Evolutionary conservation across 2,888 invertebrate genomes (phyloP), one percentile per base, ranked within the genome.

Genomic region (Zhuqinia jingwanae): DNA sequence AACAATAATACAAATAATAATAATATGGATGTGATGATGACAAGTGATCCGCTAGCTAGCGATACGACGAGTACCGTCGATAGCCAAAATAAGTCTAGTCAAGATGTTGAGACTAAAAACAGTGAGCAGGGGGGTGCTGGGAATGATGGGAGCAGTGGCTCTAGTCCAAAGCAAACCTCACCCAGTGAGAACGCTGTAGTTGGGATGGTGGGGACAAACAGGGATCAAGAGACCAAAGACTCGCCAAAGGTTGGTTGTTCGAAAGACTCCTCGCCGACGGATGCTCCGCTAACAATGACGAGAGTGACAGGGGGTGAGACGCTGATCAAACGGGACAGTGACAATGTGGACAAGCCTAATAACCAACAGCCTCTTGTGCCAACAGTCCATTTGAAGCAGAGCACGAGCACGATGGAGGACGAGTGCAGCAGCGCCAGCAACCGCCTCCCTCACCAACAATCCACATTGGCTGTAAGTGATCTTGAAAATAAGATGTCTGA

Each of bases 381-480:
- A 60, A 89, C 88, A 30, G 82, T 89, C 10, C 88, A 88, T 58
- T 86, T 89, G 84, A 83, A 84, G 83, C 86, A 84, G 84, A 86
- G 86, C 63, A 70, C 70, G 1, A 76, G 76, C 58, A 56, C 50
- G 20, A 60, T 65, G 78, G 84, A 84, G 76, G 83, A 79, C 22
- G 63, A 86, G 56, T 70, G 85, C 77, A 80, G 85, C 50, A 83
- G 84, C 68, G 60, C 83, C 15, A 76, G 77, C 65, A 87, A 82
- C 78, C 83, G 85, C 70, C 80, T 87, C 20, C 77, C 86, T 25
- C 88, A 87, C 80, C 89, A 88, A 73, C 89, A 88, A 85, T 89
- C 90, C 63, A 87, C 90, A 30, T 85, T 90, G 82, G 89, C 88
- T 53, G 89, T 89, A 73, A 87, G 89, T 87, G 90, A 90, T 85